These are phyloP conservation scores for Yponomeuta cagnagella DNA, from an alignment of 2,888 invertebrate genomes.

Conservation along the genomic window DNA sequence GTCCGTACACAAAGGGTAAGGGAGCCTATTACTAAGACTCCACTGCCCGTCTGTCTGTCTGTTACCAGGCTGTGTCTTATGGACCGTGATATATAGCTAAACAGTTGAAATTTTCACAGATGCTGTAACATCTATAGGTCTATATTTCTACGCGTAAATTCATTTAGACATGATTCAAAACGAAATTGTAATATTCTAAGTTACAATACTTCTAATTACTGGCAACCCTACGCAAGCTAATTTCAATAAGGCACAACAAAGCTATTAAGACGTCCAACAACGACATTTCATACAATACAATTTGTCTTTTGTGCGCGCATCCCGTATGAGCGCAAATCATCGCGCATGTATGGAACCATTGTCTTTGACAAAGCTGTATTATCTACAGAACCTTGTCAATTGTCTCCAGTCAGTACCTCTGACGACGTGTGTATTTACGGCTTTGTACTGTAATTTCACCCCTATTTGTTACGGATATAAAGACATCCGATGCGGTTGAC, in stretches of 20 bases:
- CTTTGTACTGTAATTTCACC: too few relatives aligned
- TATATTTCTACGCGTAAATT: too few relatives aligned
- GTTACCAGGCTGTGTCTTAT: too few relatives aligned
- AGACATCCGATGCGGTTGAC: conserved; percentile 20
- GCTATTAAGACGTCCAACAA: conserved; percentile 2
- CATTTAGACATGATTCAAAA: too few relatives aligned
- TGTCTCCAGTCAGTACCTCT: conserved; percentile 40
- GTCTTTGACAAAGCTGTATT: conserved; percentile 50
- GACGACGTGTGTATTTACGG: conserved; percentile 25
- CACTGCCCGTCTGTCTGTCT: too few relatives aligned
- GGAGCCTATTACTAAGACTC: too few relatives aligned
- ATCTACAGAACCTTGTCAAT: conserved; percentile 55
- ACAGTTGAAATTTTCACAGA: too few relatives aligned
- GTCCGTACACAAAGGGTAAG: too few relatives aligned
- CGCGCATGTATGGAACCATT: conserved; percentile 4
- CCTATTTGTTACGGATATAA: too few relatives aligned
- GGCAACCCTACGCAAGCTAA: conserved; percentile 17
- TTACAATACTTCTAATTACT: conserved; percentile 20
- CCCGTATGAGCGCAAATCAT: conserved; percentile 1
- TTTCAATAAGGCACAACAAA: conserved; percentile 7
- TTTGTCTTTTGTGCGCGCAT: conserved; percentile 9
- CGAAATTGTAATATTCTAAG: too few relatives aligned
- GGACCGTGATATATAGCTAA: too few relatives aligned
- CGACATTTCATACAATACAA: conserved; percentile 7
- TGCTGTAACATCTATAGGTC: too few relatives aligned